phyloP scores from a whole-genome alignment of 2,113 vertebrate species.

The Vanacampus margaritifer region DNA sequence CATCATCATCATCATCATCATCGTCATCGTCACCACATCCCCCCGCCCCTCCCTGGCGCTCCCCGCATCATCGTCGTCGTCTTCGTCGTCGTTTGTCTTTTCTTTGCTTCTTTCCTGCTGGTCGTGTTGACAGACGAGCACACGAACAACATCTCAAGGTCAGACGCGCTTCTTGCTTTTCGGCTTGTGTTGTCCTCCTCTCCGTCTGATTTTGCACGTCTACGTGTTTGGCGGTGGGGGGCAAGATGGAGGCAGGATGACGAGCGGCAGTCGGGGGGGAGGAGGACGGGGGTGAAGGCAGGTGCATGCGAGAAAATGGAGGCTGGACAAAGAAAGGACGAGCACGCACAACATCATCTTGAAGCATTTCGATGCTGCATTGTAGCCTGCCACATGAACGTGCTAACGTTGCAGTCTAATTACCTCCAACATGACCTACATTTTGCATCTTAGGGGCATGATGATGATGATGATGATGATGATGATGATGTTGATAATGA shows the following conservation, averaged over 20 bases:
- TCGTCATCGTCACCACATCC: not conserved
- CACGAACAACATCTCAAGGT: not conserved
- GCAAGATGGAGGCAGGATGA: not conserved
- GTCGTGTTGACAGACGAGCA: not conserved
- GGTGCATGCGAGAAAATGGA: constrained; percentile 13
- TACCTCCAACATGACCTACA: not conserved
- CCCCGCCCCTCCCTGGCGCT: not conserved
- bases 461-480: not conserved
- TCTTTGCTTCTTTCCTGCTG: not conserved
- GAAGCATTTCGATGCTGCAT: no score
- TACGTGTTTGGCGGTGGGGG: not conserved
- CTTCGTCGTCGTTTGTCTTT: not conserved
- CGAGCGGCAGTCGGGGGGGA: constrained; percentile 10
- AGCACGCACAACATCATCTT: not conserved
- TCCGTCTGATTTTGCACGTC: not conserved
- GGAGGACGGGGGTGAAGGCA: constrained; percentile 4
- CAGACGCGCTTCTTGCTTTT: not conserved
- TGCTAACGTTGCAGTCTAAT: not conserved
- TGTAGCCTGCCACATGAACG: no score
- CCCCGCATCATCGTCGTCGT: not conserved
- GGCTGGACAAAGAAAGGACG: constrained; percentile 12
- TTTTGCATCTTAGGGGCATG: not conserved
- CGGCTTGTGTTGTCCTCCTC: not conserved
- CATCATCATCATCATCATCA: no score
- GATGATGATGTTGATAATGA: no score